Evolutionary conservation across 2,797 vertebrate genomes (phyloP), one percentile per base, ranked within the genome.

Genomic region (Sebastes taczanowskii): DNA sequence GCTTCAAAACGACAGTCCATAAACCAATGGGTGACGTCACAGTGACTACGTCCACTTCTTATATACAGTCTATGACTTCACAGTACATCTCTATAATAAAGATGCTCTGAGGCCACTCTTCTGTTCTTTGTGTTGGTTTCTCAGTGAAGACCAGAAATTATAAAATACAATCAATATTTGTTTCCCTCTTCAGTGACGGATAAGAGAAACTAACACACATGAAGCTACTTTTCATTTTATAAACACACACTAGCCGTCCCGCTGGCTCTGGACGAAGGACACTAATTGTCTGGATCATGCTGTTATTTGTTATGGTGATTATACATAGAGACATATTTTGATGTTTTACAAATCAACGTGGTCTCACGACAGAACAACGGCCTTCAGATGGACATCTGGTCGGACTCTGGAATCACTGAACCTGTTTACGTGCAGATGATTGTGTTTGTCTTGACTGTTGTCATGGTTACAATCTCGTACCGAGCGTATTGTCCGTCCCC

Each of bases 361-460:
- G 80, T 80, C 49, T 82, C 67, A 71, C 23, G 68, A 58, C 81
- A 83, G 30, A 81, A 75, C 70, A 84, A 69, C 81, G 82, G 83
- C 49, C 84, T 80, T 76, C 71, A 68, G 7, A 65, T 68, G 77
- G 84, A 89, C 91, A 91, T 92, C 89, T 94, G 91, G 86, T 63
- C 59, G 71, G 72, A 46, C 80, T 88, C 87, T 85, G 81, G 74
- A 86, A 65, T 80, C 79, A 78, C 80, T 81, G 82, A 80, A 74
- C 66, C 82, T 86, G 74, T 89, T 90, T 84, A 66, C 22, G 34
- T 32, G 38, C 72, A 46, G 74, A 82, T 49, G 77, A 80, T 77
- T 85, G 84, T 90, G 85, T 94, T 93, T 92, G 89, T 90, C 80
- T 79, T 69, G 58, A 59, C 60, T 70, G 88, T 89, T 70, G 90